Conservation (phyloP, 2,888 invertebrate genomes). For the Tenthredo amoena region DNA sequence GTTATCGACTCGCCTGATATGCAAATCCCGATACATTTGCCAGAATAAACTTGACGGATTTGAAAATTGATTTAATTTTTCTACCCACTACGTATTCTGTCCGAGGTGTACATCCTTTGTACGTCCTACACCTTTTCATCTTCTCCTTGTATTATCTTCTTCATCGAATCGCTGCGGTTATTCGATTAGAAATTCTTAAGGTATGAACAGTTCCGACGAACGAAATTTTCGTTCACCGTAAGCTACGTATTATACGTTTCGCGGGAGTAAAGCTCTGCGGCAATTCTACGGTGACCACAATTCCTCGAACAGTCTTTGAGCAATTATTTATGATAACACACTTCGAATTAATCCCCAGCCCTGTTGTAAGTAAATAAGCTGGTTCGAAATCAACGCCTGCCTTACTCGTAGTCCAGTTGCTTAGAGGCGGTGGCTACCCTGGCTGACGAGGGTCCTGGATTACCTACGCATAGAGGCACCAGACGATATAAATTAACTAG, state of each 20-base stretch:
- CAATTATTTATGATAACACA: conserved; percentile 66
- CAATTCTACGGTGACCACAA: background rate
- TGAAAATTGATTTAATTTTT: conserved; percentile 41
- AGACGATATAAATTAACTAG: conserved; percentile 68
- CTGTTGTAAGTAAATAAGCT: conserved; percentile 63
- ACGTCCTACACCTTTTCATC: background rate
- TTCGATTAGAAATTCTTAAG: background rate
- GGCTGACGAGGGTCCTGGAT: conserved; percentile 66
- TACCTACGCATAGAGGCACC: conserved; percentile 64
- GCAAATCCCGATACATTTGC: conserved; percentile 64
- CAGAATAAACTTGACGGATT: conserved; percentile 49
- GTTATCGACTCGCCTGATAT: conserved; percentile 67
- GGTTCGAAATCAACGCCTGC: conserved; percentile 64
- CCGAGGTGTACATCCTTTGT: background rate
- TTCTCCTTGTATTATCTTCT: background rate
- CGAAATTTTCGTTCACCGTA: background rate
- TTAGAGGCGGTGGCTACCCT: conserved; percentile 29
- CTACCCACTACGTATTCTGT: background rate
- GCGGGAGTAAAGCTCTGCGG: background rate
- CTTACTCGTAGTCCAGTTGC: conserved; percentile 53
- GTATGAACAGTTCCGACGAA: background rate
- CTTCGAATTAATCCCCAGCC: conserved; percentile 62
- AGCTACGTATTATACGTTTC: background rate
- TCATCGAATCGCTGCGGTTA: background rate
- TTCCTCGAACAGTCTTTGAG: conserved; percentile 59